Percentiles rank a stretch among this genome's conserved stretches.
These are phyloP conservation scores for Muscina levida DNA, from an alignment of 2,888 invertebrate species.

Conservation along the genomic window DNA sequence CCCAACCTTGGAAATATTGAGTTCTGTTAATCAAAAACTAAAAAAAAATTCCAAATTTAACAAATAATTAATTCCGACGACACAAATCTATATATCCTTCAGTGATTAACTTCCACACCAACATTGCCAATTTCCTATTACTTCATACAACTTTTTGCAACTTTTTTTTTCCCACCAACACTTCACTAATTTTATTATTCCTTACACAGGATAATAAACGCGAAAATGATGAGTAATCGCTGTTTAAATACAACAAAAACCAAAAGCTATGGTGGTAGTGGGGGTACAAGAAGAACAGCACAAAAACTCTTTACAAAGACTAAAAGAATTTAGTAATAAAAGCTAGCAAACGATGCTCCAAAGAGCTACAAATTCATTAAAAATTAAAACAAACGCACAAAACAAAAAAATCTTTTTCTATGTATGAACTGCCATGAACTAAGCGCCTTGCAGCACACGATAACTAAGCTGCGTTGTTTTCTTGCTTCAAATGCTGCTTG, in stretches of 20 bases:
- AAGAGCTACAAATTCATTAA: slow-evolving; percentile 53
- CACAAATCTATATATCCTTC: too few species aligned
- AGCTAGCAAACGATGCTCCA: slow-evolving; percentile 27
- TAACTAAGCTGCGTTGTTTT: too few species aligned
- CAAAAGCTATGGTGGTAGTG: background rate
- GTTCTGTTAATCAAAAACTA: too few species aligned
- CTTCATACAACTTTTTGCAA: slow-evolving; percentile 49
- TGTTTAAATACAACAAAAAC: slow-evolving; percentile 21
- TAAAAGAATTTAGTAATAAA: background rate
- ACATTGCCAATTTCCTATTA: too few species aligned
- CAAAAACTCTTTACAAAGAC: background rate
- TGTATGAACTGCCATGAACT: slow-evolving; percentile 22
- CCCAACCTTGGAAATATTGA: too few species aligned
- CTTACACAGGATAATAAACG: slow-evolving; percentile 32
- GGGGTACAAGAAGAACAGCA: background rate
- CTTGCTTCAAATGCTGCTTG: too few species aligned
- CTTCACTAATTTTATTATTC: slow-evolving; percentile 55
- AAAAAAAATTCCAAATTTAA: too few species aligned
- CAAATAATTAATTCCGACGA: too few species aligned
- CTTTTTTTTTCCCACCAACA: too few species aligned
- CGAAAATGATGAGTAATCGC: slow-evolving; percentile 52
- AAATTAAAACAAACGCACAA: slow-evolving; percentile 41
- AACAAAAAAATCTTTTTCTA: too few species aligned
- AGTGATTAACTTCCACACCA: too few species aligned
- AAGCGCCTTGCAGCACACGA: too few species aligned